Percentiles rank a stretch among this genome's conserved stretches.
phyloP scores from a whole-genome alignment of 2,888 invertebrate species.

The Odontocolon sp. region DNA sequence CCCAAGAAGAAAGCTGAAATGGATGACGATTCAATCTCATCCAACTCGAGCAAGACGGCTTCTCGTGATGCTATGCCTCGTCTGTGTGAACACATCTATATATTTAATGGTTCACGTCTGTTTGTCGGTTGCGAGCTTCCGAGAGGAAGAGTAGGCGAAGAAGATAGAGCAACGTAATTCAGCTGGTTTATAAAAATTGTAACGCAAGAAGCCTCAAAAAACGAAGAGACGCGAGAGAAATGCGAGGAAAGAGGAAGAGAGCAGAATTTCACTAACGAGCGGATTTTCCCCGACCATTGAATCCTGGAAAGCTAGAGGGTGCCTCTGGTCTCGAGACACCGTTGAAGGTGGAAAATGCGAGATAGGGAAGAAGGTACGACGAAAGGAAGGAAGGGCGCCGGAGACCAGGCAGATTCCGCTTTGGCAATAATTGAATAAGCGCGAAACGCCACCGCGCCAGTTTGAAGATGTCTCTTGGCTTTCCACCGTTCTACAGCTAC shows the following conservation, averaged over 20 bases:
- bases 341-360: slow-evolving; percentile 43
- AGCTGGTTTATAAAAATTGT: slow-evolving; percentile 58
- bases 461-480: neutral
- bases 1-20: slow-evolving; percentile 19
- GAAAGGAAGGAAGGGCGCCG: neutral
- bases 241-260: slow-evolving; percentile 9
- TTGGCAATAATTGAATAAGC: slow-evolving; percentile 57
- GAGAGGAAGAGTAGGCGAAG: slow-evolving; percentile 11
- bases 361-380: slow-evolving; percentile 18
- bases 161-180: slow-evolving; percentile 27
- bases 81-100: slow-evolving; percentile 38
- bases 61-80: slow-evolving; percentile 2
- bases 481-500: neutral
- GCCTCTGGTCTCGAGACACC: slow-evolving; percentile 45
- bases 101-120: slow-evolving; percentile 36
- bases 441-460: neutral
- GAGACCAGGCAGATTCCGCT: slow-evolving; percentile 31
- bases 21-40: slow-evolving; percentile 64
- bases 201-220: slow-evolving; percentile 28
- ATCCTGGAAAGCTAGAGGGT: slow-evolving; percentile 41
- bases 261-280: slow-evolving; percentile 56
- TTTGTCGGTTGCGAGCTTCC: neutral
- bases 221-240: neutral
- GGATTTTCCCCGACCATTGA: slow-evolving; percentile 58
- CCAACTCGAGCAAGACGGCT: slow-evolving; percentile 31